Conservation (phyloP, 2,113 vertebrate species). For the Ancistrus triradiatus region DNA sequence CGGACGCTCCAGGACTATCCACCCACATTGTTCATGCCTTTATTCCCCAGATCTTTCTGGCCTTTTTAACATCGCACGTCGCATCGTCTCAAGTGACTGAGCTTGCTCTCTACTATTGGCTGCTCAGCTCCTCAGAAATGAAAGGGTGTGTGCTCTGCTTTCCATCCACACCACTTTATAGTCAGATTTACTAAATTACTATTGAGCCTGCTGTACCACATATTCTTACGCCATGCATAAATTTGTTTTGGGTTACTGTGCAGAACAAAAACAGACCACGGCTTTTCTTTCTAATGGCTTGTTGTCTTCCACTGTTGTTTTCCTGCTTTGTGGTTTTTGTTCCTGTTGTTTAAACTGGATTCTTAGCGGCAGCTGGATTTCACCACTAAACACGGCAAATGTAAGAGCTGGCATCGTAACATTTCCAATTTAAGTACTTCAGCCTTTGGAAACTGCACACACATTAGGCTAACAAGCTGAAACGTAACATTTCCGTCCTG, state of each 20-base stretch:
- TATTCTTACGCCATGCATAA: constrained; percentile 9
- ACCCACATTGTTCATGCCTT: constrained; percentile 14
- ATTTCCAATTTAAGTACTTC: too few species aligned
- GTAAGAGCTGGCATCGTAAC: not conserved
- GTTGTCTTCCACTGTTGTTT: not conserved
- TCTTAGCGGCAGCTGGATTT: constrained; percentile 2
- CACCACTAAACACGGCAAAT: constrained; percentile 13
- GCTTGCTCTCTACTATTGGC: not conserved
- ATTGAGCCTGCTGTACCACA: not conserved
- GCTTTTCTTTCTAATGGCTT: not conserved
- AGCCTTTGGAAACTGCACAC: too few species aligned
- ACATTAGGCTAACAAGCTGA: too few species aligned
- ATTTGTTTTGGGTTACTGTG: not conserved
- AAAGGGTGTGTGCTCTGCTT: constrained; percentile 16
- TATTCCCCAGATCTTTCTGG: constrained; percentile 21
- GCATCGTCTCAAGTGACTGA: not conserved
- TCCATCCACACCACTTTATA: not conserved
- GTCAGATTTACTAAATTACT: constrained; percentile 16
- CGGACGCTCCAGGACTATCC: constrained; percentile 34
- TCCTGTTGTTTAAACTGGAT: not conserved
- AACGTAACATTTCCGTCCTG: not conserved
- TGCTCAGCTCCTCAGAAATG: not conserved
- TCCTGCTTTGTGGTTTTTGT: not conserved
- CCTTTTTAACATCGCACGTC: not conserved
- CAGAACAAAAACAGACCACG: not conserved